Conservation (phyloP, 2,113 vertebrate genomes). For the Pangasianodon gigas region DNA sequence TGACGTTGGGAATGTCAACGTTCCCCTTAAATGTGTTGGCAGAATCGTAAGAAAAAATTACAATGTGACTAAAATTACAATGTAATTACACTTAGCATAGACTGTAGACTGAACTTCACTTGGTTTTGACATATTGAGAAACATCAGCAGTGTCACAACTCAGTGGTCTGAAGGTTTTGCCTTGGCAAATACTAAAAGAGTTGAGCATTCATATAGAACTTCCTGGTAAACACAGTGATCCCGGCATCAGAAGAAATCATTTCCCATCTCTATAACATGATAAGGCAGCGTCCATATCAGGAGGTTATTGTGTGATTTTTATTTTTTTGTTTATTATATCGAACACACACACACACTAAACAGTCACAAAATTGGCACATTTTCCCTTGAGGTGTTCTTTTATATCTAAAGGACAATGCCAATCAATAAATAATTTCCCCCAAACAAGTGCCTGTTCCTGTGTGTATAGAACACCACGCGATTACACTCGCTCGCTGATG, state of each 20-base stretch:
- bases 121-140: background rate
- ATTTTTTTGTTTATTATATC: background rate
- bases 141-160: background rate
- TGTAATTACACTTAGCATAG: background rate
- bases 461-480: background rate
- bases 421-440: background rate
- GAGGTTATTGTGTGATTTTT: background rate
- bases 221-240: no score
- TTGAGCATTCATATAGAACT: no score
- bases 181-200: no score
- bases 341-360: background rate
- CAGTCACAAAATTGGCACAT: background rate
- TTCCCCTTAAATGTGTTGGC: background rate
- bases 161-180: no score
- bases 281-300: background rate
- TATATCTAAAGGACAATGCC: background rate
- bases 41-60: background rate
- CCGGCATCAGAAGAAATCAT: background rate
- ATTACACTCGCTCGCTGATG: background rate
- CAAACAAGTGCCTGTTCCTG: background rate
- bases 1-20: background rate
- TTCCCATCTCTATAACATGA: background rate
- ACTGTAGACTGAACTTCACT: background rate
- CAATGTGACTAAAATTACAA: background rate
- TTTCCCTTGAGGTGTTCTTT: background rate